These are phyloP conservation scores for Haemorhous mexicanus DNA, from an alignment of 2,113 vertebrate species.

Conservation along the genomic window DNA sequence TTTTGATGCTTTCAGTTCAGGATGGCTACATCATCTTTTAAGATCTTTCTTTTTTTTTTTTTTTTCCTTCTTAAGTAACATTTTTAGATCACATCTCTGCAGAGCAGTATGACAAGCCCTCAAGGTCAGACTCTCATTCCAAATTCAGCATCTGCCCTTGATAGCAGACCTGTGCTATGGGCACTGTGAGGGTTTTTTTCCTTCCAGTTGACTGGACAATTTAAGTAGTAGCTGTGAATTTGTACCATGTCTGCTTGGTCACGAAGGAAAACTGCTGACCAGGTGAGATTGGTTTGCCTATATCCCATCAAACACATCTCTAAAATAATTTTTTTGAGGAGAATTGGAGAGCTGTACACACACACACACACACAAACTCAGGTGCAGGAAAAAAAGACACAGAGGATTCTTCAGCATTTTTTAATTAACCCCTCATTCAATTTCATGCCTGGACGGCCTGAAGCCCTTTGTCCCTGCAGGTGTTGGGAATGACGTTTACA, in stretches of 20 bases:
- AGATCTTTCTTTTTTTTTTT: neutral
- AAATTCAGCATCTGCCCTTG: neutral
- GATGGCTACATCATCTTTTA: neutral
- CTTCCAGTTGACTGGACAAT: neutral
- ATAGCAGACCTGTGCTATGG: neutral
- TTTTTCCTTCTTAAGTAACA: neutral
- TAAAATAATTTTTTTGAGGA: neutral
- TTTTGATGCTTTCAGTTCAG: neutral
- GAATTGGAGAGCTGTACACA: neutral
- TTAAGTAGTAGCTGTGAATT: neutral
- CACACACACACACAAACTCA: neutral
- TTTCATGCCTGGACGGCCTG: neutral
- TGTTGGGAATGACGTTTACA: neutral
- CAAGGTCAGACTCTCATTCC: neutral
- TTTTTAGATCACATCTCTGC: neutral
- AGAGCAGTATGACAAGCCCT: neutral
- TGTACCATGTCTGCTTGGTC: neutral
- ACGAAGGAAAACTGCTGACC: neutral
- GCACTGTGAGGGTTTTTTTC: neutral
- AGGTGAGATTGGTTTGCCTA: neutral
- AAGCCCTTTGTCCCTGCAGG: neutral
- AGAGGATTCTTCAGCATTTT: neutral
- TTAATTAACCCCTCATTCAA: neutral
- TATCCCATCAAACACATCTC: neutral
- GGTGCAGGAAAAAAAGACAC: neutral